These are phyloP conservation scores for Mesopsocus fuscifrons DNA, from an alignment of 2,888 invertebrate genomes.

Conservation along the genomic window DNA sequence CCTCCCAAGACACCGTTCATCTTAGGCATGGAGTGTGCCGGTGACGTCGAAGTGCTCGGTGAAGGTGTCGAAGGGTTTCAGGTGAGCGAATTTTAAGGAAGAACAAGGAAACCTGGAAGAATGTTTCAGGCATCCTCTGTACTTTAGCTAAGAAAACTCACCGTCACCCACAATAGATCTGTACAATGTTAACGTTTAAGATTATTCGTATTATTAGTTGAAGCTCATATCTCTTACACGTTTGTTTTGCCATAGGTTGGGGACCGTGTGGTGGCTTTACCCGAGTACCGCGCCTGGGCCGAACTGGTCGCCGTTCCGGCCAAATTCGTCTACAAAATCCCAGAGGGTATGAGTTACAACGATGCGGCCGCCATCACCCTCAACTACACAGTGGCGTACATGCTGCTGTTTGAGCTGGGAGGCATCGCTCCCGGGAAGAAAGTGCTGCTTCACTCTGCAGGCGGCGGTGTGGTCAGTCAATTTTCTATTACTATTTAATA, in stretches of 20 bases:
- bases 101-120: background rate
- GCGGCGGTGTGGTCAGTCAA: constrained; percentile 71
- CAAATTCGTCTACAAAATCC: constrained; percentile 60
- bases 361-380: constrained; percentile 71
- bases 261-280: constrained; percentile 64
- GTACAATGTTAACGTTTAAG: no score
- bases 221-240: no score
- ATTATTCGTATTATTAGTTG: no score
- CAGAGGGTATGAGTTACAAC: constrained; percentile 50
- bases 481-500: constrained; percentile 6
- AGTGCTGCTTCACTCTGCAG: constrained; percentile 65
- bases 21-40: constrained; percentile 76
- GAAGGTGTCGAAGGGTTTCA: constrained; percentile 61
- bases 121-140: no score
- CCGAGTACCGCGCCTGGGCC: constrained; percentile 73
- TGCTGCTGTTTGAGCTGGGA: constrained; percentile 67
- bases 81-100: constrained; percentile 29
- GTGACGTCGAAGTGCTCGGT: constrained; percentile 58
- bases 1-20: constrained; percentile 80
- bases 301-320: constrained; percentile 63
- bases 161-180: no score
- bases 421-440: constrained; percentile 60
- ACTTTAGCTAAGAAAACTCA: no score
- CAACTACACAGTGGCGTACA: constrained; percentile 72
- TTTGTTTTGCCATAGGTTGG: no score